Conservation (phyloP, 2,113 vertebrate genomes). For the Anguilla rostrata region DNA sequence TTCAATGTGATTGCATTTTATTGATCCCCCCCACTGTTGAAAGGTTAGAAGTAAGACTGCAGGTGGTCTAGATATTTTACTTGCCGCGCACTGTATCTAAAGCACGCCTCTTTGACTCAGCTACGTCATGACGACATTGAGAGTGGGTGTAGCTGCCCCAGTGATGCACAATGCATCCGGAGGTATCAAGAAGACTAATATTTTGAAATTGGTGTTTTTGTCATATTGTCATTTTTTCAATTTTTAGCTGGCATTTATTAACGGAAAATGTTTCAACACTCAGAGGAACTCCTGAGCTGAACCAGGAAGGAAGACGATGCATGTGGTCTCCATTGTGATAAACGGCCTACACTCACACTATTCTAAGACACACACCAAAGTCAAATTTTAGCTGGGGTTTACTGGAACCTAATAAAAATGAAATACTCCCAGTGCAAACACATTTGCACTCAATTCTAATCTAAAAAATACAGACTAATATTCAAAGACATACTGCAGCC, state of each 20-base stretch:
- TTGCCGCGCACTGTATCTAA: too few species aligned
- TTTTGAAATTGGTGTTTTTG: too few species aligned
- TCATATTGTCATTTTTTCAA: too few species aligned
- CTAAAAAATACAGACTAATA: neutral
- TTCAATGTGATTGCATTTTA: too few species aligned
- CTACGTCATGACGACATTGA: too few species aligned
- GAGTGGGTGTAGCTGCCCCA: too few species aligned
- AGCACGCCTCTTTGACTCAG: too few species aligned
- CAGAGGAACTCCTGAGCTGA: neutral
- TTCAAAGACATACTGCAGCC: neutral
- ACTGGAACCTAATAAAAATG: neutral
- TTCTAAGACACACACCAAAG: neutral
- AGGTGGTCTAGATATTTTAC: too few species aligned
- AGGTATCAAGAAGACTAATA: too few species aligned
- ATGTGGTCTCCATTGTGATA: neutral
- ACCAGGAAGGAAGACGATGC: neutral
- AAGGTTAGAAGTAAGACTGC: too few species aligned
- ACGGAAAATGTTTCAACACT: neutral
- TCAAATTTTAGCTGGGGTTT: neutral
- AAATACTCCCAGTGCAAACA: neutral
- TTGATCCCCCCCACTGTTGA: too few species aligned
- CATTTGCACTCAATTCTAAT: neutral
- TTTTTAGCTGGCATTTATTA: neutral
- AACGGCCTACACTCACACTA: neutral
- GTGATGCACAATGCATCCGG: too few species aligned